A percentile compares a stretch with the other conserved stretches of the same genome.
Evolutionary conservation across 2,113 vertebrate species (phyloP).

Genomic region (Orientallactaga bullata): DNA sequence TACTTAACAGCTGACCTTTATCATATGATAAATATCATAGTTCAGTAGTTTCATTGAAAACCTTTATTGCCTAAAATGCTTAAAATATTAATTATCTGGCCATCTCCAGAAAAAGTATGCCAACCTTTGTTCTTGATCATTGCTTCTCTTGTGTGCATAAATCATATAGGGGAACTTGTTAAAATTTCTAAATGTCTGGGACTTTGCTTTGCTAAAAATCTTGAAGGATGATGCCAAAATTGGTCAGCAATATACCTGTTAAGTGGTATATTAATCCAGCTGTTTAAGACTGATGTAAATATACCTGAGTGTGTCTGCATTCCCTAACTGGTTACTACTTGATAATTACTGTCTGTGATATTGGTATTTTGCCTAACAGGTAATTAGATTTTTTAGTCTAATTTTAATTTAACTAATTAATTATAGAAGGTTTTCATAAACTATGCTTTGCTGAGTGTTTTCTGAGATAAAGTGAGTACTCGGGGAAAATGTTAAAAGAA

Average conservation of each 20-base stretch:
- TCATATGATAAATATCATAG: not conserved
- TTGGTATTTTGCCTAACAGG: not conserved
- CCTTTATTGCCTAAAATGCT: not conserved
- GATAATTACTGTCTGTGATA: not conserved
- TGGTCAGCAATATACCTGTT: not conserved
- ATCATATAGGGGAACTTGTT: not conserved
- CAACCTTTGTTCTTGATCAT: not conserved
- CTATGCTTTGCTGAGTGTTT: not conserved
- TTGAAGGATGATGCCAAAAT: not conserved
- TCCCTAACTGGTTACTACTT: not conserved
- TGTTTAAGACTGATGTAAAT: not conserved
- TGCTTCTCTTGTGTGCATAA: not conserved
- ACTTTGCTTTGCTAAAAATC: not conserved
- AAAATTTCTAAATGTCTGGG: slow-evolving; percentile 20
- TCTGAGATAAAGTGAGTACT: slow-evolving; percentile 5
- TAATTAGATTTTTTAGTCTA: slow-evolving; percentile 7
- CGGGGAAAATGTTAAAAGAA: not conserved
- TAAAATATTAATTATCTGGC: slow-evolving; percentile 28
- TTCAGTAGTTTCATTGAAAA: slow-evolving; percentile 33
- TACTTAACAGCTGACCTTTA: not conserved
- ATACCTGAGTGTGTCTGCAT: not conserved
- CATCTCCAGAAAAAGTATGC: not conserved
- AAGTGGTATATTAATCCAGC: slow-evolving; percentile 36
- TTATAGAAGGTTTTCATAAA: not conserved
- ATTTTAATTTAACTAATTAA: slow-evolving; percentile 25